Conservation (phyloP, 2,113 vertebrate genomes). For the Hiodon alosoides region DNA sequence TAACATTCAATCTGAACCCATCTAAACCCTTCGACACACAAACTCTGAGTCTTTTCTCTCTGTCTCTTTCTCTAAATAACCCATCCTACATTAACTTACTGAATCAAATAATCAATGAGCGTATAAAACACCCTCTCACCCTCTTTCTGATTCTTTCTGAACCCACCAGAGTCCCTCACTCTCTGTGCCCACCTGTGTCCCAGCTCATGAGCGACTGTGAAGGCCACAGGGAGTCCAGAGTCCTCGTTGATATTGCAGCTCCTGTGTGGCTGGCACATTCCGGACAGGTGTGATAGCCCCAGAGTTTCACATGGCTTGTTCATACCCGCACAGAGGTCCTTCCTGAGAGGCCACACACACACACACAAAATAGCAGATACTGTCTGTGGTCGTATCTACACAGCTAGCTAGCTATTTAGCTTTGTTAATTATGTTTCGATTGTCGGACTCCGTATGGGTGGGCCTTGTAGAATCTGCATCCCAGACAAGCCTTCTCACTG, state of each 20-base stretch:
- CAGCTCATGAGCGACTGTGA: conserved; percentile 93
- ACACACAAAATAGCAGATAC: conserved; percentile 4
- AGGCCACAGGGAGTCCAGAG: conserved; percentile 87
- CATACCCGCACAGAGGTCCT: conserved; percentile 90
- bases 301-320: conserved; percentile 92
- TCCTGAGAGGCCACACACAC: conserved; percentile 57
- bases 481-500: no score
- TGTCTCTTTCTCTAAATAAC: no score
- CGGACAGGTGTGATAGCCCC: conserved; percentile 92
- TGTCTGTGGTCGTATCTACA: no score
- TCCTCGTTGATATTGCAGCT: conserved; percentile 98
- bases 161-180: background rate
- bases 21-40: no score
- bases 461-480: no score
- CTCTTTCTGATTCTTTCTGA: conserved; percentile 6
- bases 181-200: conserved; percentile 80
- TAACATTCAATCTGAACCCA: background rate
- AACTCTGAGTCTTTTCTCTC: no score
- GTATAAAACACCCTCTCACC: background rate
- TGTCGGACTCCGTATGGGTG: no score
- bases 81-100: no score
- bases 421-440: no score
- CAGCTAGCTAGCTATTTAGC: no score
- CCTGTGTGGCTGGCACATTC: conserved; percentile 91
- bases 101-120: no score